Evolutionary conservation across 2,113 vertebrate genomes (phyloP), one percentile per base, ranked within the genome.

Genomic region (Psammodynastes pulverulentus): DNA sequence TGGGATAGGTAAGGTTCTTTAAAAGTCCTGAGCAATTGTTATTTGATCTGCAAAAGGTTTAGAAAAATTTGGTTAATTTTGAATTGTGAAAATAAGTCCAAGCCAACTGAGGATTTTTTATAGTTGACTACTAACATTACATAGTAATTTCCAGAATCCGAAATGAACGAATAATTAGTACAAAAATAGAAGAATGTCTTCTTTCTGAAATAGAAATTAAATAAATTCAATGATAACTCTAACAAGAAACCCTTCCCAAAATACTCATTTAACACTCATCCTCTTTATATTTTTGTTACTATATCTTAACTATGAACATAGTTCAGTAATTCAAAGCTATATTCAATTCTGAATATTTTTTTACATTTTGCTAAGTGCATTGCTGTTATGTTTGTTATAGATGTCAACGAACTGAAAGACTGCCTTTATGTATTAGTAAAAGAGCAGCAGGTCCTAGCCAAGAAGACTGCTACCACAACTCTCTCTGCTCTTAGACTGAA

Each of bases 341-440:
- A 45, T 58, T 89, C 15, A 34, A 0, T 21, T 88, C 79, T 54
- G 17, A 49, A 48, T 56, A 48, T 24, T 62, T 52, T 13, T 88
- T 48, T 67, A 4, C 24, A 26, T 85, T 51, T 21, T 45, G 23
- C 85, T 21, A 23, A 24, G 1, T 17, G 88, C 49, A 26, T 51
- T 49, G 90, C 72, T 53, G 92, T 72, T 92, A 39, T 17, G n/a
- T 12, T 92, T 93, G 2, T 95, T 39, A 52, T 96, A 99, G 99
- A 99, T 0, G 98, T 98, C 93, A 98, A 91, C 0, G 99, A 99
- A 93, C 93, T 99, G 95, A 99, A 99, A 96, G 99, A 99, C 10
- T 99, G 99, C 92, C 98, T 99, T 58, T 97, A 98, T 86, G 98
- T 99, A 3, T 97, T 99, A 89, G 98, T 99, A 52, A 99, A 98